Percentiles rank a stretch among this genome's conserved stretches.
Conservation (phyloP, 2,797 vertebrate species). For the Bufotes viridis region DNA sequence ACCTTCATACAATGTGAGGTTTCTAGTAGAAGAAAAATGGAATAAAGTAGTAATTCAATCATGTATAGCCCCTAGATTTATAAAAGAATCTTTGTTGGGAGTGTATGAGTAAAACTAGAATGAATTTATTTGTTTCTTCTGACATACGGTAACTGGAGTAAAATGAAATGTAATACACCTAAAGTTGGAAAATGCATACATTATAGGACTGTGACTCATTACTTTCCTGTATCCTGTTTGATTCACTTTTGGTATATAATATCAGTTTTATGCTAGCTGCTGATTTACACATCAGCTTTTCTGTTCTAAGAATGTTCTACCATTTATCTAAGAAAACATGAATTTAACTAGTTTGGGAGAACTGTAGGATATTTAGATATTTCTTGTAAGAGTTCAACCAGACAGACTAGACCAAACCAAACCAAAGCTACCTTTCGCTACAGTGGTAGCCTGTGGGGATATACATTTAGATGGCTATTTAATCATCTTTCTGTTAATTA, state of each 20-base stretch:
- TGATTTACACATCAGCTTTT: background rate
- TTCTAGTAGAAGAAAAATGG: background rate
- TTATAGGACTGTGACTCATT: background rate
- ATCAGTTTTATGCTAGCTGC: background rate
- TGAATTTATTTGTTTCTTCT: slow-evolving; percentile 4
- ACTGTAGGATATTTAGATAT: background rate
- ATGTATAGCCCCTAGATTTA: background rate
- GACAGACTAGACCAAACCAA: background rate
- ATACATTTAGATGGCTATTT: background rate
- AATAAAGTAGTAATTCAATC: background rate
- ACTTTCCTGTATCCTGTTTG: background rate
- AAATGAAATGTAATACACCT: background rate
- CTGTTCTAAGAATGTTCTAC: background rate
- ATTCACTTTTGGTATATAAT: background rate
- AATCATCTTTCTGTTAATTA: background rate
- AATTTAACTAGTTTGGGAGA: background rate
- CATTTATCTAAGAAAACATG: background rate
- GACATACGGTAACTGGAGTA: background rate
- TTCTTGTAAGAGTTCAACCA: background rate
- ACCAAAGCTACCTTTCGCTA: background rate
- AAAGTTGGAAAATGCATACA: background rate
- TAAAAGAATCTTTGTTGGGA: slow-evolving; percentile 1
- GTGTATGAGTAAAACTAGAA: background rate
- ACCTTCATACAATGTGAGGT: background rate
- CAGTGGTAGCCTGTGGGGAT: background rate